phyloP scores from a whole-genome alignment of 2,797 vertebrate species.

The Ceyx erithaca region DNA sequence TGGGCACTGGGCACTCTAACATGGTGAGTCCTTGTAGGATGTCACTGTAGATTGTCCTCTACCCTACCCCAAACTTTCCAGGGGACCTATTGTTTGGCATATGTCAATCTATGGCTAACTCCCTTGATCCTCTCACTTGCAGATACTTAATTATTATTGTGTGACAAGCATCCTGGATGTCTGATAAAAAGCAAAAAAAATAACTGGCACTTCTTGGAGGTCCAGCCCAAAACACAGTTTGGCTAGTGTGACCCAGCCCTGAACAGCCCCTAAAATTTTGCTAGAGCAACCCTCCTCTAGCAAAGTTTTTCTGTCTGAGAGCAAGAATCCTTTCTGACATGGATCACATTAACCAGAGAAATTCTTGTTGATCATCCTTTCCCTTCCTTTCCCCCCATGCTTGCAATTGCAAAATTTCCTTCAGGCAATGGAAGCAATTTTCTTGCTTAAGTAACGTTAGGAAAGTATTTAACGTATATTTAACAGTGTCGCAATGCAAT shows the following conservation, averaged over 20 bases:
- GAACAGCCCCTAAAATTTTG: neutral
- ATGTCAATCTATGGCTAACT: neutral
- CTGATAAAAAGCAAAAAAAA: neutral
- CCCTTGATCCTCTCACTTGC: neutral
- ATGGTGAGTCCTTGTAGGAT: neutral
- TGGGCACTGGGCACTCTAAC: neutral
- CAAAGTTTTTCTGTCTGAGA: neutral
- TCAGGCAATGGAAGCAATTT: conserved; percentile 59
- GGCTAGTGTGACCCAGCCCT: neutral
- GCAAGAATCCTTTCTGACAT: neutral
- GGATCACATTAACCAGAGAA: neutral
- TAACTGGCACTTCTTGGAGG: neutral
- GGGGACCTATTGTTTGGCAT: neutral
- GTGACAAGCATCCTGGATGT: neutral
- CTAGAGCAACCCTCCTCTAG: neutral
- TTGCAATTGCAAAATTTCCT: conserved; percentile 25
- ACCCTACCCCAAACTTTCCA: neutral
- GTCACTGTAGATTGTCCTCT: neutral
- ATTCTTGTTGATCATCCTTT: neutral
- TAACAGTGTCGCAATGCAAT: conserved; percentile 64
- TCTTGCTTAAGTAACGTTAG: conserved; percentile 66
- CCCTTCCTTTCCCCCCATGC: neutral
- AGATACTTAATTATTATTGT: neutral
- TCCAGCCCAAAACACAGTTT: neutral
- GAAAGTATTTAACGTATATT: conserved; percentile 66